These are phyloP conservation scores for Neotoma lepida DNA, from an alignment of 2,113 vertebrate species.

Conservation along the genomic window DNA sequence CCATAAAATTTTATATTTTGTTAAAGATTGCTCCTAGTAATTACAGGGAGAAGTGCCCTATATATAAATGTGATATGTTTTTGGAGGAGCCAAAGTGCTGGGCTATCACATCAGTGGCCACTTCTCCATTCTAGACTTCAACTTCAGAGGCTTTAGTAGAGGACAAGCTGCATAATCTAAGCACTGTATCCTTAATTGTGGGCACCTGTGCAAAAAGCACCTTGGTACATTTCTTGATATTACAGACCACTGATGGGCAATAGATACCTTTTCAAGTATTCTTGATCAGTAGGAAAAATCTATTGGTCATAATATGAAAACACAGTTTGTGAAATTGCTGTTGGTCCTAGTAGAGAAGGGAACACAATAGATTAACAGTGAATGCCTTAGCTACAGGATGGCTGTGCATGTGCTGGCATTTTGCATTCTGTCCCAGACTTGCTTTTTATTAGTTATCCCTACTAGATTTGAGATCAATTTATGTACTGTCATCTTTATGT, in stretches of 20 bases:
- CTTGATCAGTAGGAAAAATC: neutral
- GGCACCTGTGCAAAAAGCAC: conserved; percentile 61
- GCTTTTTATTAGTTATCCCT: conserved; percentile 18
- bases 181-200: neutral
- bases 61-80: neutral
- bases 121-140: neutral
- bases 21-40: neutral
- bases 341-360: conserved; percentile 1
- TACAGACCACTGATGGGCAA: conserved; percentile 38
- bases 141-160: neutral
- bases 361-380: neutral
- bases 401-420: neutral
- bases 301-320: neutral
- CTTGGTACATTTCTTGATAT: conserved; percentile 35
- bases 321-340: conserved; percentile 45
- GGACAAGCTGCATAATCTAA: neutral
- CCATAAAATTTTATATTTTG: neutral
- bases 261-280: conserved; percentile 33
- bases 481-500: neutral
- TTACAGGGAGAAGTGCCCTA: neutral
- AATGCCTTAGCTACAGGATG: neutral
- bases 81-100: neutral
- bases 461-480: neutral
- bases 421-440: neutral
- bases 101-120: neutral